Conservation (phyloP, 2,888 invertebrate genomes). For the Sylvicola cinctus region DNA sequence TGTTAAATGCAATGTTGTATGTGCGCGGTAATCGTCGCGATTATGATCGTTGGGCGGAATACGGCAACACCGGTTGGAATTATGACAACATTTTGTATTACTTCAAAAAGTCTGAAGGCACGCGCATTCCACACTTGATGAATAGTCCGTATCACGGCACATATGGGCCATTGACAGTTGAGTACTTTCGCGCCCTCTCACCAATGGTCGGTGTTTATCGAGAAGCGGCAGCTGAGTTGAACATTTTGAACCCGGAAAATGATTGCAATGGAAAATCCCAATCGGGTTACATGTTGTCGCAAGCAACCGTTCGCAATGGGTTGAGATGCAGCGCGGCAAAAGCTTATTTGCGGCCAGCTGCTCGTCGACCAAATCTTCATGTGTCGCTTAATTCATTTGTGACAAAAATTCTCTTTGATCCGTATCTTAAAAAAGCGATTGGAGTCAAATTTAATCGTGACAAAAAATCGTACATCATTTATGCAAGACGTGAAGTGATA, state of each 20-base stretch:
- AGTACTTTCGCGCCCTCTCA: conserved; percentile 47
- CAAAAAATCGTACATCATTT: conserved; percentile 27
- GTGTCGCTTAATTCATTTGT: conserved; percentile 46
- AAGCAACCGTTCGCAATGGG: conserved; percentile 57
- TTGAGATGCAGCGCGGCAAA: conserved; percentile 68
- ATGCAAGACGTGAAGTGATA: conserved; percentile 56
- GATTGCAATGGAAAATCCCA: conserved; percentile 66
- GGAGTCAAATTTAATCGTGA: conserved; percentile 41
- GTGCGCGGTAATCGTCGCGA: conserved; percentile 64
- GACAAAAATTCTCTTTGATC: conserved; percentile 42
- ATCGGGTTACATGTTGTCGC: conserved; percentile 56
- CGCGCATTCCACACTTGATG: conserved; percentile 35
- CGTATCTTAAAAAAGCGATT: conserved; percentile 34
- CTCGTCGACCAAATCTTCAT: conserved; percentile 49
- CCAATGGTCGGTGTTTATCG: conserved; percentile 48
- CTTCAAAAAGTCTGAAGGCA: conserved; percentile 63
- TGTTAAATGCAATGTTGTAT: conserved; percentile 78
- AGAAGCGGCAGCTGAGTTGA: conserved; percentile 44
- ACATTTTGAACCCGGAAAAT: conserved; percentile 33
- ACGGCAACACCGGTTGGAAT: conserved; percentile 62
- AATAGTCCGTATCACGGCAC: conserved; percentile 42
- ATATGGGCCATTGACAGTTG: conserved; percentile 53
- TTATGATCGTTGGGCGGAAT: conserved; percentile 63
- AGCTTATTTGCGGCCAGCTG: conserved; percentile 49
- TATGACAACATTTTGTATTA: conserved; percentile 53